A percentile compares a stretch with the other conserved stretches of the same genome.
Conservation (phyloP, 2,113 vertebrate species). For the Podarcis raffonei region DNA sequence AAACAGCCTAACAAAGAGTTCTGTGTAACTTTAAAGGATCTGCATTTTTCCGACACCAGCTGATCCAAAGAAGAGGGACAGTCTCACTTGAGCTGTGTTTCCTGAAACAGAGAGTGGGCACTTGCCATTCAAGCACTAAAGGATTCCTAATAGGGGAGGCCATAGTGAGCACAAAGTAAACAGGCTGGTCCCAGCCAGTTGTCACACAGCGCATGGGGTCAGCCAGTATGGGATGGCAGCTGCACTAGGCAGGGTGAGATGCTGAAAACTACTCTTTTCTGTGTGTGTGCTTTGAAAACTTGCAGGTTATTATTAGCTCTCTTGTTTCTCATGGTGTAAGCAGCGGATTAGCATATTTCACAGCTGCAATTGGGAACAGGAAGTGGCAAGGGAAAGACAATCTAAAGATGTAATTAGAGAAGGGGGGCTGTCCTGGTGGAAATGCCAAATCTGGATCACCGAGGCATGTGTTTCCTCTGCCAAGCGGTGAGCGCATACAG, state of each 20-base stretch:
- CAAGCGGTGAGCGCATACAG: background rate
- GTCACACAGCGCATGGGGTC: background rate
- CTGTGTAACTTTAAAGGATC: too few species aligned
- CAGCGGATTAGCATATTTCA: constrained; percentile 55
- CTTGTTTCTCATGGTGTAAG: background rate
- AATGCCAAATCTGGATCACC: constrained; percentile 43
- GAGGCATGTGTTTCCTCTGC: constrained; percentile 50
- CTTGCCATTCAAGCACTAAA: background rate
- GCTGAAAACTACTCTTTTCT: background rate
- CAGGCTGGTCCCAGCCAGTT: fast-evolving
- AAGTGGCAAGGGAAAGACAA: constrained; percentile 65
- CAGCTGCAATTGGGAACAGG: constrained; percentile 64
- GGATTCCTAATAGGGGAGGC: background rate
- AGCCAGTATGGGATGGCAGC: background rate
- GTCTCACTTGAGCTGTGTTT: background rate
- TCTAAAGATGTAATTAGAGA: constrained; percentile 68
- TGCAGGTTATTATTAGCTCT: constrained; percentile 44
- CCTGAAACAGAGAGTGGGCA: background rate
- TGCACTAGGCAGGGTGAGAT: fast-evolving
- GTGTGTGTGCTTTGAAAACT: background rate
- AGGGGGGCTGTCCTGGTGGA: constrained; percentile 53
- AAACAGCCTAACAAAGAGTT: background rate
- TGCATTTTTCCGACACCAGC: background rate
- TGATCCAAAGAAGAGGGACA: background rate
- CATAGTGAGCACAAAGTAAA: background rate